phyloP scores from a whole-genome alignment of 2,888 invertebrate species.

The Tenthredo distinguenda region DNA sequence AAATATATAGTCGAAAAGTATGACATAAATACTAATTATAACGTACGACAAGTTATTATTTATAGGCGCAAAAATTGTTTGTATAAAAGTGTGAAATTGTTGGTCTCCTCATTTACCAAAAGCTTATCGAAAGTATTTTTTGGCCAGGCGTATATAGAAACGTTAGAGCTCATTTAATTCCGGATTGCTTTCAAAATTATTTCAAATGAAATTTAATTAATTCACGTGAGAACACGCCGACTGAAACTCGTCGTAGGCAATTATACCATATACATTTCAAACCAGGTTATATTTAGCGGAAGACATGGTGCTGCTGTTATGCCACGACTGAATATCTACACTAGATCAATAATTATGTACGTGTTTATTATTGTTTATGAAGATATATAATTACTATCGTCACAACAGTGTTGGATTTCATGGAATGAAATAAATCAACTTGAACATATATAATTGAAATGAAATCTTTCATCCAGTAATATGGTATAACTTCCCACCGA shows the following conservation, averaged over 20 bases:
- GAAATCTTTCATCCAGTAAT: not conserved
- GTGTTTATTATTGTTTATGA: not conserved
- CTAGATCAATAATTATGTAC: not conserved
- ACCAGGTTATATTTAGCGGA: not conserved
- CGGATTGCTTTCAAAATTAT: not conserved
- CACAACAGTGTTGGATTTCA: too few relatives aligned
- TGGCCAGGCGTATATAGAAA: constrained; percentile 1
- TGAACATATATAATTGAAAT: not conserved
- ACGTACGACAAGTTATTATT: constrained; percentile 30
- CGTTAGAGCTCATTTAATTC: not conserved
- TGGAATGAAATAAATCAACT: not conserved
- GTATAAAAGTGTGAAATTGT: constrained; percentile 55
- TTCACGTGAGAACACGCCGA: constrained; percentile 2
- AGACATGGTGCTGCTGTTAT: constrained; percentile 2
- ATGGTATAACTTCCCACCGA: not conserved
- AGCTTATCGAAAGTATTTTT: constrained; percentile 42
- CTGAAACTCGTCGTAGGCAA: not conserved
- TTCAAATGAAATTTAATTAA: constrained; percentile 25
- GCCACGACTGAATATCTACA: constrained; percentile 3
- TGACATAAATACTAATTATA: constrained; percentile 23
- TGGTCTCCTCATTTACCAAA: constrained; percentile 50
- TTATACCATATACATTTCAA: not conserved
- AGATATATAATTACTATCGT: not conserved
- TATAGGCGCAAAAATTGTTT: constrained; percentile 47
- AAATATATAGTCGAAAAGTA: constrained; percentile 39